Evolutionary conservation across 2,888 invertebrate genomes (phyloP), one percentile per base, ranked within the genome.

Genomic region (Eilema sororculum): DNA sequence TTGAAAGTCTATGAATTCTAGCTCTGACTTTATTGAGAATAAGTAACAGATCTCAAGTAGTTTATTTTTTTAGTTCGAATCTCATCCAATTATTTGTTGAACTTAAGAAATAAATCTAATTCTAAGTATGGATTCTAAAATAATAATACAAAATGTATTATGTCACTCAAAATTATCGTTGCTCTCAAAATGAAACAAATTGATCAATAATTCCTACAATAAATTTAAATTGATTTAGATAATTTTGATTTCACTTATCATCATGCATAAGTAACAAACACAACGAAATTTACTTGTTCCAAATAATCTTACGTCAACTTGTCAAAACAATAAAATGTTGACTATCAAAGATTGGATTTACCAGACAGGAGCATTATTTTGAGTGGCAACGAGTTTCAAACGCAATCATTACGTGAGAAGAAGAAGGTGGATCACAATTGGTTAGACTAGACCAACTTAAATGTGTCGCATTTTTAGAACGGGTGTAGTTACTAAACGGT

Each of bases 281-380:
- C 24, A 24, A 28, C 9, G 13, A 37, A 33, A 61, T 62, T 62
- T 6, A 62, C 22, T 62, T 62, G 8, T 3, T 22, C 13, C 37
- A 24, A 62, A 10, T 20, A 16, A 62, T 20, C 20, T 24, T 37
- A 65, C 22, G 24, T 46, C 28, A 24, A 33, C 52, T 30, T 30
- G 67, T 67, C 61, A 61, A 67, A 67, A 60, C 56, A 56, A 25
- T 33, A 56, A 61, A 61, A 61, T 22, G 22, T 68, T 63, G 57
- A 68, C 67, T 65, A 62, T 59, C 59, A 70, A 72, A 64, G 69
- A 33, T 57, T 68, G 59, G 1, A 63, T 46, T n/a, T 52, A 33
- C 58, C 64, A 20, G 28, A 60, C 28, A 60, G 71, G 71, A 46
- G 0, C 16, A 10, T 37, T 37, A 37, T 12, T 37, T 12, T 37